Conservation (phyloP, 2,113 vertebrate species). For the Oenanthe oenanthe region DNA sequence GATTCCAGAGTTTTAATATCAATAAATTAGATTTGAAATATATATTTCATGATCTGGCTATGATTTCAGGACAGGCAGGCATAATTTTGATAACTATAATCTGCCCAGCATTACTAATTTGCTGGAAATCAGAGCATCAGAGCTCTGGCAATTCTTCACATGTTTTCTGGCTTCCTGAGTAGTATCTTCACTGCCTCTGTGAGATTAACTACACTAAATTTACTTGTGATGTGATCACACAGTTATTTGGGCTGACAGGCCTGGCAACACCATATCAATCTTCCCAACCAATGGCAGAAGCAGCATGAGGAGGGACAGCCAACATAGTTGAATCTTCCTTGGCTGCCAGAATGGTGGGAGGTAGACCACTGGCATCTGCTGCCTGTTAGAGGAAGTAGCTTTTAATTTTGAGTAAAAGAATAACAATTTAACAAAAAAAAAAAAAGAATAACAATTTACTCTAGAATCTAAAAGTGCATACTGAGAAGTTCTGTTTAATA, state of each 20-base stretch:
- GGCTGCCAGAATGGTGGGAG: background rate
- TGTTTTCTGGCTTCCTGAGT: background rate
- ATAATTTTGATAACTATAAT: background rate
- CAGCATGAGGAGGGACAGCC: background rate
- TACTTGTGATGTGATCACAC: background rate
- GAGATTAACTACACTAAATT: slow-evolving; percentile 12
- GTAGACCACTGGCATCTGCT: background rate
- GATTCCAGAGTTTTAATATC: background rate
- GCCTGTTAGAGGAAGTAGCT: background rate
- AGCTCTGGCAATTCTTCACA: background rate
- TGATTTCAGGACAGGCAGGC: background rate
- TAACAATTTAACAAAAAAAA: background rate
- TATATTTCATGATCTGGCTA: background rate
- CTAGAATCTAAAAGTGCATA: background rate
- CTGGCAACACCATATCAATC: background rate
- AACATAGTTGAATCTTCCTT: background rate
- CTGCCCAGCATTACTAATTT: background rate
- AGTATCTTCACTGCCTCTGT: background rate
- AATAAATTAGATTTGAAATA: background rate
- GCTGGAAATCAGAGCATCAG: background rate
- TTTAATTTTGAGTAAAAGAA: slow-evolving; percentile 8
- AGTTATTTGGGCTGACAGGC: background rate
- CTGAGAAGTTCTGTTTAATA: slow-evolving; percentile 7
- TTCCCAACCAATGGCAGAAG: background rate
- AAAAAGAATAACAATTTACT: slow-evolving; percentile 24